Evolutionary conservation across 1,140 invertebrate genomes (phyloP).

Genomic region (Oncopeltus fasciatus): DNA sequence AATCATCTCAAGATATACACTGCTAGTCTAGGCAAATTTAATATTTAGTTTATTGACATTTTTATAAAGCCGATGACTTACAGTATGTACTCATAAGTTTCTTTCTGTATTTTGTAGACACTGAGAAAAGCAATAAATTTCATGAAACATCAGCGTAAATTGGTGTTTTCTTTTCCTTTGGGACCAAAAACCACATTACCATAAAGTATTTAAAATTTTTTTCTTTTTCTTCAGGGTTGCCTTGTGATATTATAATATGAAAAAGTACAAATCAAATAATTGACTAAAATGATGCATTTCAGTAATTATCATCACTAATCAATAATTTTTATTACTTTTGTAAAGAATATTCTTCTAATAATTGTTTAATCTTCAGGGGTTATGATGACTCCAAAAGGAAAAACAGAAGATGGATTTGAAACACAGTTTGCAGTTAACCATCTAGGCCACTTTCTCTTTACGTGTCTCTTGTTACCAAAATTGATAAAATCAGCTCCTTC

Average conservation of each 20-base stretch:
- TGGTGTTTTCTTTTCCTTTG: too few relatives aligned
- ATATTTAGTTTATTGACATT: too few relatives aligned
- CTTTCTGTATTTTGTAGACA: too few relatives aligned
- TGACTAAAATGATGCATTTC: too few relatives aligned
- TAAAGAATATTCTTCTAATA: not conserved
- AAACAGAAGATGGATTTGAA: conserved; percentile 49
- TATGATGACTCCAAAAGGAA: conserved; percentile 48
- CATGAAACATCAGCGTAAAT: not conserved
- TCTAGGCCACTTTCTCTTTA: conserved; percentile 73
- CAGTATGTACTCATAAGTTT: too few relatives aligned
- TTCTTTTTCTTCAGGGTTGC: not conserved
- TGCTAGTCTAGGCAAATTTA: not conserved
- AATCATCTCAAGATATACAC: not conserved
- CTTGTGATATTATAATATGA: too few relatives aligned
- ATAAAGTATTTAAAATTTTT: not conserved
- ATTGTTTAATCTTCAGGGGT: conserved; percentile 31
- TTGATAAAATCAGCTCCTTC: conserved; percentile 41
- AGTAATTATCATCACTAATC: too few relatives aligned
- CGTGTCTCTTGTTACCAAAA: conserved; percentile 53
- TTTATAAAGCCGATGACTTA: too few relatives aligned
- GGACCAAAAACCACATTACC: not conserved
- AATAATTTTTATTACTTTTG: too few relatives aligned
- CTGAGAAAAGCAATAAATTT: not conserved
- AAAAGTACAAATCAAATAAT: too few relatives aligned
- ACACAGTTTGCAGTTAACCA: conserved; percentile 63